Conservation (phyloP, 2,113 vertebrate genomes). For the Corythornis vintsioides region DNA sequence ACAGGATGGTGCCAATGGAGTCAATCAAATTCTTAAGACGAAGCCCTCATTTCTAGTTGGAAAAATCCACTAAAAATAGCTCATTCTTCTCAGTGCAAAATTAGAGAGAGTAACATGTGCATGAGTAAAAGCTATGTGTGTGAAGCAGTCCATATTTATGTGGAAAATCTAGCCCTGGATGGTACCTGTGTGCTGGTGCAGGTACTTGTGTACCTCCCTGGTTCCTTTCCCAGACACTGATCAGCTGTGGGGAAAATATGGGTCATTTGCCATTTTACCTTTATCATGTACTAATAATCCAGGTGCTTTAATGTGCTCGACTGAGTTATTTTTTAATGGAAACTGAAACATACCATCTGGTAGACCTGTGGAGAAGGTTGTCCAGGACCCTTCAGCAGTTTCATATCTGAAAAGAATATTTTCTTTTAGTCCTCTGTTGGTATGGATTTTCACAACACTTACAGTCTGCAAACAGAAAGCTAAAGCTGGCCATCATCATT, state of each 20-base stretch:
- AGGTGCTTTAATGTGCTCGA: neutral
- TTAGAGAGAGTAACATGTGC: neutral
- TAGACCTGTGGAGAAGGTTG: neutral
- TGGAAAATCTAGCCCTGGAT: neutral
- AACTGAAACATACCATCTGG: neutral
- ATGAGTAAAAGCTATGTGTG: neutral
- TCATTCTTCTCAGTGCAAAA: neutral
- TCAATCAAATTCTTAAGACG: neutral
- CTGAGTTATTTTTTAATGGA: neutral
- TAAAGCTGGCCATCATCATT: neutral
- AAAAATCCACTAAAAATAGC: neutral
- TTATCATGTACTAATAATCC: neutral
- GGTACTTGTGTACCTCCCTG: accelerated
- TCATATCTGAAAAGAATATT: neutral
- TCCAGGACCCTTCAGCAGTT: neutral
- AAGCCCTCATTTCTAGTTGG: neutral
- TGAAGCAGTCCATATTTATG: neutral
- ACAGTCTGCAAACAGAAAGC: neutral
- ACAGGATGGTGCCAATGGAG: neutral
- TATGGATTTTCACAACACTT: neutral
- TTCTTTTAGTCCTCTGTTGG: neutral
- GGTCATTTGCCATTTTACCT: neutral
- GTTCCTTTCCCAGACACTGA: neutral
- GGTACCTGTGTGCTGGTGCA: accelerated
- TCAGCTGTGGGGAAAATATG: neutral